Conservation (phyloP, 2,797 vertebrate genomes). For the Buphagus erythrorhynchus region DNA sequence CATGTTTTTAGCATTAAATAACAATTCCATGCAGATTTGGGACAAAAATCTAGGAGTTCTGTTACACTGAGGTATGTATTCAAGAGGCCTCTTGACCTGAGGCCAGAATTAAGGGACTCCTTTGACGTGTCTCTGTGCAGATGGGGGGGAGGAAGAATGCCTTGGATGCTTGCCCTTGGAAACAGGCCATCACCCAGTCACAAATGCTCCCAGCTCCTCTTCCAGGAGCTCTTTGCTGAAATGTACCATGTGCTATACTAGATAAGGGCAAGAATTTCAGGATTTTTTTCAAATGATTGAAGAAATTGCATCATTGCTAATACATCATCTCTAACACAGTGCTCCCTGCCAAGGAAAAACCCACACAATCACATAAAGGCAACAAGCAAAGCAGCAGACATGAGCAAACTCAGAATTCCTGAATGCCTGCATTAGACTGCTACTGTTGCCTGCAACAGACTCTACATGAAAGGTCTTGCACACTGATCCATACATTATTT, state of each 20-base stretch:
- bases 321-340: conserved; percentile 22
- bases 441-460: conserved; percentile 64
- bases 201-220: not conserved
- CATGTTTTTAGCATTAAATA: not conserved
- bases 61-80: not conserved
- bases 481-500: conserved; percentile 33
- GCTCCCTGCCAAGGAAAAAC: conserved; percentile 41
- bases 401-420: conserved; percentile 58
- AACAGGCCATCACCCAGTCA: not conserved
- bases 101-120: not conserved
- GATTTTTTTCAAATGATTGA: not conserved
- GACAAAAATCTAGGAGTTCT: not conserved
- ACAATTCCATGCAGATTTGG: not conserved
- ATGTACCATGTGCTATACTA: not conserved
- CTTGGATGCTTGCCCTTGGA: not conserved
- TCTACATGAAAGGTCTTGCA: conserved; percentile 29
- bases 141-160: accelerated
- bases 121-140: not conserved
- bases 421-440: conserved; percentile 50
- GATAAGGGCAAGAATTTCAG: conserved; percentile 50
- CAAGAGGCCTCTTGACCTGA: not conserved
- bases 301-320: conserved; percentile 24
- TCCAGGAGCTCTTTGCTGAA: not conserved
- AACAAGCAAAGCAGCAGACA: conserved; percentile 65
- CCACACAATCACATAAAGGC: conserved; percentile 52